Evolutionary conservation across 2,888 invertebrate species (phyloP).

Genomic region (Lathronympha strigana): DNA sequence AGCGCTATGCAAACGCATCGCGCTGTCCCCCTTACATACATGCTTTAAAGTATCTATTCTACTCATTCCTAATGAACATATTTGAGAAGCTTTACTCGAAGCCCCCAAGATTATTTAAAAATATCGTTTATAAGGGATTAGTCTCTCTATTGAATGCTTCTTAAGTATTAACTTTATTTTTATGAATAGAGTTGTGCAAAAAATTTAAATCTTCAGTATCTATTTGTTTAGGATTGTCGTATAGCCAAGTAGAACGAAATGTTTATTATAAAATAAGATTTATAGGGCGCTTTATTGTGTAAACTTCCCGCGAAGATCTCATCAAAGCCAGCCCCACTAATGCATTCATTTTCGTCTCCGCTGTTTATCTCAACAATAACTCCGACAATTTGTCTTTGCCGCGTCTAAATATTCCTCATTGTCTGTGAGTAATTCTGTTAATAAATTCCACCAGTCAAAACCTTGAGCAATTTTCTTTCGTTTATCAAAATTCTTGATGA

Average conservation of each 20-base stretch:
- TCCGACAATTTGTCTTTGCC: slow-evolving; percentile 74
- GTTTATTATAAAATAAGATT: slow-evolving; percentile 30
- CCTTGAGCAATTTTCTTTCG: slow-evolving; percentile 57
- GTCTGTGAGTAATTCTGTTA: slow-evolving; percentile 79
- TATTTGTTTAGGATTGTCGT: slow-evolving; percentile 4
- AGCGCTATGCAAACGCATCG: too few species aligned
- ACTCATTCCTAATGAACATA: too few species aligned
- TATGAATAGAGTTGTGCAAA: neutral
- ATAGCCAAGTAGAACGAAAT: slow-evolving; percentile 14
- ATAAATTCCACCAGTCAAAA: slow-evolving; percentile 77
- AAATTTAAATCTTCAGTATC: too few species aligned
- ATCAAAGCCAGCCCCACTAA: slow-evolving; percentile 41
- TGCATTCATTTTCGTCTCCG: slow-evolving; percentile 59
- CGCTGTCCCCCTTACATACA: too few species aligned
- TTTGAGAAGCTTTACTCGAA: too few species aligned
- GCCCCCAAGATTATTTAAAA: too few species aligned
- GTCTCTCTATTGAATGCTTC: neutral
- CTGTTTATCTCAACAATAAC: slow-evolving; percentile 73
- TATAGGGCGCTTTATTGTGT: slow-evolving; percentile 35
- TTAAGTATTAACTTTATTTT: neutral
- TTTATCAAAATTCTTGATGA: slow-evolving; percentile 43
- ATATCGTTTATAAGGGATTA: too few species aligned
- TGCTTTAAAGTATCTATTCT: too few species aligned
- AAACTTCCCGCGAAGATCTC: slow-evolving; percentile 40
- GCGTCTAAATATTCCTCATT: slow-evolving; percentile 76